Conservation (phyloP, 2,888 invertebrate genomes). For the Cyaniris semiargus region DNA sequence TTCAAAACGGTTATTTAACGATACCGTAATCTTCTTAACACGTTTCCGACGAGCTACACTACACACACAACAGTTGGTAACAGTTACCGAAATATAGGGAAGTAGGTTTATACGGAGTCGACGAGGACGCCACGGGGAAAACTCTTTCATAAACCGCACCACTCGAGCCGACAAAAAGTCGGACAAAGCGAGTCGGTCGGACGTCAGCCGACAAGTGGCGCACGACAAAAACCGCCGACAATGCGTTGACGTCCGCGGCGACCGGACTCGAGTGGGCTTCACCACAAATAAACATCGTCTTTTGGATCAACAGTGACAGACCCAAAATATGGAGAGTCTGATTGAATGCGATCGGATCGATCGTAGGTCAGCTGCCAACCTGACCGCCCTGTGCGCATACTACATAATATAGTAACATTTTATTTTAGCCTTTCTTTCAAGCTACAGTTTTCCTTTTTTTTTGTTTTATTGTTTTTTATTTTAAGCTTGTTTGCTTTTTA, state of each 20-base stretch:
- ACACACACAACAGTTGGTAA: not conserved
- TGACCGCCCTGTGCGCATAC: too few relatives aligned
- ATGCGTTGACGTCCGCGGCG: not conserved
- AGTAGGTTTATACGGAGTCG: not conserved
- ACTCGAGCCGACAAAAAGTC: not conserved
- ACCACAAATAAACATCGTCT: not conserved
- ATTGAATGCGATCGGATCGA: too few relatives aligned
- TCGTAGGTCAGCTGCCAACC: too few relatives aligned
- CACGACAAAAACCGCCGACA: not conserved
- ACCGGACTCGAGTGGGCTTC: not conserved
- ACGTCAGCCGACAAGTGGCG: not conserved
- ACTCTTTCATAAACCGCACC: not conserved
- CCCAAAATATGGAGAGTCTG: too few relatives aligned
- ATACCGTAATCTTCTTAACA: not conserved
- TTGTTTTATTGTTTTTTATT: too few relatives aligned
- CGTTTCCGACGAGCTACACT: not conserved
- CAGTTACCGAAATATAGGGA: not conserved
- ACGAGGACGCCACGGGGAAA: not conserved
- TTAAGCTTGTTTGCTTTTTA: too few relatives aligned
- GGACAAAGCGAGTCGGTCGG: constrained; percentile 4
- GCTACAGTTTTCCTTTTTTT: too few relatives aligned
- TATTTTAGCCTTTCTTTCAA: too few relatives aligned
- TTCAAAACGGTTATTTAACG: too few relatives aligned
- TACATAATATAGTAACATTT: too few relatives aligned
- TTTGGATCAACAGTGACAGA: too few relatives aligned